Conservation (phyloP, 2,888 invertebrate species). For the Meta bourneti region DNA sequence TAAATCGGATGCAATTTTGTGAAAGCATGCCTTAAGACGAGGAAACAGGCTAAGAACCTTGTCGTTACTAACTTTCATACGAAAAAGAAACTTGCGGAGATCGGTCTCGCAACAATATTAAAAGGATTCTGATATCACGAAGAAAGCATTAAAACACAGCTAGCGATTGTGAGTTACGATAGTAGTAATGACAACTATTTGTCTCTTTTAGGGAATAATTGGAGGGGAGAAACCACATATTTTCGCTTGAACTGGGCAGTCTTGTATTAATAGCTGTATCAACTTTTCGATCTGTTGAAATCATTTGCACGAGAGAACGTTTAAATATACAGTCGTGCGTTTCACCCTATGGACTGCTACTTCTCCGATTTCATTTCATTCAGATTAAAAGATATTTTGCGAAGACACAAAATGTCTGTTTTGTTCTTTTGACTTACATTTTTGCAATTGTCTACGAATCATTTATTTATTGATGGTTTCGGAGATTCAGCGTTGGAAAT, state of each 20-base stretch:
- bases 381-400: too few relatives aligned
- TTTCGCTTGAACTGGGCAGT: not conserved
- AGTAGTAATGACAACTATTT: not conserved
- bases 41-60: not conserved
- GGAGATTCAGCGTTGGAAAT: too few relatives aligned
- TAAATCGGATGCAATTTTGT: not conserved
- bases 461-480: too few relatives aligned
- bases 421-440: too few relatives aligned
- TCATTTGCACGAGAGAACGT: too few relatives aligned
- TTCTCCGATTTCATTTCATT: too few relatives aligned
- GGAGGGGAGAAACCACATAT: not conserved
- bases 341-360: too few relatives aligned
- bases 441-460: too few relatives aligned
- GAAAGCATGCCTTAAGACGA: not conserved
- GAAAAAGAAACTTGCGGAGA: not conserved
- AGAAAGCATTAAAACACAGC: conserved; percentile 20
- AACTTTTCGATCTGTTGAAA: too few relatives aligned
- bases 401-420: too few relatives aligned
- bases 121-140: conserved; percentile 15
- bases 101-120: not conserved
- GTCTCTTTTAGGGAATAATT: not conserved
- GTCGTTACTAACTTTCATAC: not conserved
- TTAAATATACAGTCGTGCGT: too few relatives aligned
- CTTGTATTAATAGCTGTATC: not conserved
- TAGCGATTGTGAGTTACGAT: conserved; percentile 2